Conservation (phyloP, 1,140 invertebrate species). For the Bombus picipes region DNA sequence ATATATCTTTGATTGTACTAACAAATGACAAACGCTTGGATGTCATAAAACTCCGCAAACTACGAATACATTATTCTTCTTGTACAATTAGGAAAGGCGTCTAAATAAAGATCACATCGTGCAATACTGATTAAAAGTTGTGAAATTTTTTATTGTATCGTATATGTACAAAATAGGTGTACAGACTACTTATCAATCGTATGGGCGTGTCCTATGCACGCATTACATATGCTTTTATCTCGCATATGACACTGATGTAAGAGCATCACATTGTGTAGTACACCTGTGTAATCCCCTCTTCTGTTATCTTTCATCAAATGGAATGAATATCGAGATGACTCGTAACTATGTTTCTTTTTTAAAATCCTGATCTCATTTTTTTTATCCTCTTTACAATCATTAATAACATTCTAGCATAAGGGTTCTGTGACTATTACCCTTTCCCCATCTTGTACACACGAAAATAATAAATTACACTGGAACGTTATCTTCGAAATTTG, state of each 20-base stretch:
- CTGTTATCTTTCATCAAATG: slow-evolving; percentile 72
- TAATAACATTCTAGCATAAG: slow-evolving; percentile 57
- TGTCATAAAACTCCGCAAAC: background rate
- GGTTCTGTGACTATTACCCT: slow-evolving; percentile 62
- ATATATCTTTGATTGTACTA: background rate
- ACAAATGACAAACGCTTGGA: slow-evolving; percentile 27
- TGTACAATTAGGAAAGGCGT: background rate
- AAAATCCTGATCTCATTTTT: slow-evolving; percentile 51
- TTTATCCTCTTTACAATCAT: slow-evolving; percentile 48
- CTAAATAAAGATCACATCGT: slow-evolving; percentile 53
- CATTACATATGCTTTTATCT: slow-evolving; percentile 60
- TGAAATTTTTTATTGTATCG: slow-evolving; percentile 81
- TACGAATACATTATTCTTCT: background rate
- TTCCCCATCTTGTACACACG: slow-evolving; percentile 68
- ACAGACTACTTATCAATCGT: slow-evolving; percentile 80
- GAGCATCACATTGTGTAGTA: slow-evolving; percentile 67
- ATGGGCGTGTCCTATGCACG: slow-evolving; percentile 69
- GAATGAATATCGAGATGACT: slow-evolving; percentile 74
- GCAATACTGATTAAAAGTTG: slow-evolving; percentile 72
- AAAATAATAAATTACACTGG: slow-evolving; percentile 68
- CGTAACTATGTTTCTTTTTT: slow-evolving; percentile 51
- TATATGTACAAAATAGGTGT: slow-evolving; percentile 83
- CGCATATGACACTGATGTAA: slow-evolving; percentile 64
- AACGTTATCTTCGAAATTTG: slow-evolving; percentile 45
- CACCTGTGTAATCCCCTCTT: slow-evolving; percentile 67